Base-by-base conservation (phyloP, 2,113 vertebrate genomes). In the Calidris pygmaea region DNA sequence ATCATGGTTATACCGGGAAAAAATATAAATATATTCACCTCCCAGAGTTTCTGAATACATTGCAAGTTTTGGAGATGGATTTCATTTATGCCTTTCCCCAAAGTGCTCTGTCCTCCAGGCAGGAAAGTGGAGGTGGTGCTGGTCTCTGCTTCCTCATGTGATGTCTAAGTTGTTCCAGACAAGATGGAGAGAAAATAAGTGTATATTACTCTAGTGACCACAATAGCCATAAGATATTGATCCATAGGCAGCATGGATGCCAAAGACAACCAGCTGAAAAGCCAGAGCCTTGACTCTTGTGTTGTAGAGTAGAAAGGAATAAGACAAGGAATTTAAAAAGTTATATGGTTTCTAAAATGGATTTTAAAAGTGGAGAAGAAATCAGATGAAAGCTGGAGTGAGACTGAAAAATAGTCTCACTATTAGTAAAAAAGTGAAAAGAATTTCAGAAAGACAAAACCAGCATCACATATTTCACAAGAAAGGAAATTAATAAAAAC, bases 141-240 rank as follows among this genome's bases (percentile, higher is more conserved):
- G 23, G n/a, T 27, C 3, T 55, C 48, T 86, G 20, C 26, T 29
- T 56, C 47, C 7, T 53, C 12, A 3, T 37, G 32, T 39, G 35
- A 30, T 1, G 1, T 43, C 13, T 58, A 0, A 21, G 15, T 32
- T 67, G 5, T 48, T 60, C n/a, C 27, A 72, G 34, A 55, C 14
- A 58, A 32, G 53, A 59, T 17, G 41, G 9, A n/a, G 7, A 41
- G 32, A 22, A 59, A 73, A 1, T 10, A 77, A 30, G 4, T 41
- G 12, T 0, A 1, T n/a, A 8, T 34, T 70, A 37, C 18, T 50
- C 14, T 41, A 39, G 0, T 20, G 22, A 50, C 18, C 10, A 48
- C 1, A 32, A 16, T 47, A 43, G 4, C 5, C 37, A 15, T 16
- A 19, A 35, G 6, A 4, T 60, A 52, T 4, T 62, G 35, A 47